These are phyloP conservation scores for Sebastes alutus DNA, from an alignment of 2,797 vertebrate genomes.

Conservation along the genomic window DNA sequence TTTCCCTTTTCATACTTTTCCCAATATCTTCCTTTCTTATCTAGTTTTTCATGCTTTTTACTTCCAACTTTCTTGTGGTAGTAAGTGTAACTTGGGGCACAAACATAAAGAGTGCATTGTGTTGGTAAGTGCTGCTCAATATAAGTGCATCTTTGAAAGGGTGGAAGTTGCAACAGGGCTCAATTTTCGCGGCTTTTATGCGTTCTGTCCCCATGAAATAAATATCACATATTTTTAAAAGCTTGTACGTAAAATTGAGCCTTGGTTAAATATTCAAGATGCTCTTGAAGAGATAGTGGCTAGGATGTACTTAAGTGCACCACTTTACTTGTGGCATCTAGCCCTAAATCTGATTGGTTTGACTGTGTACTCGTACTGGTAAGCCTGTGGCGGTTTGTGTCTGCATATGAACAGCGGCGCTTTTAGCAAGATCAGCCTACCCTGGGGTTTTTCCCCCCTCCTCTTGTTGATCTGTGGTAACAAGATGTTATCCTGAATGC, in stretches of 20 bases:
- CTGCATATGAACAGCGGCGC: slow-evolving; percentile 12
- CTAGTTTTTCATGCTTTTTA: slow-evolving; percentile 21
- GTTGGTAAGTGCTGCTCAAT: slow-evolving; percentile 67
- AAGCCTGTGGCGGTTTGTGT: slow-evolving; percentile 74
- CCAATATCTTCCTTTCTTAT: slow-evolving; percentile 16
- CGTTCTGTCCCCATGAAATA: slow-evolving; percentile 85
- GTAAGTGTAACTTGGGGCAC: slow-evolving; percentile 44
- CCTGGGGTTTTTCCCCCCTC: not conserved
- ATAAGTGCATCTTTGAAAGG: slow-evolving; percentile 63
- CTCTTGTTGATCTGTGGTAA: slow-evolving; percentile 47
- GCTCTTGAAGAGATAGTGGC: slow-evolving; percentile 67
- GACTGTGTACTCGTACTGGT: slow-evolving; percentile 50
- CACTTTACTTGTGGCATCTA: slow-evolving; percentile 72
- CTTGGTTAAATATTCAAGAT: slow-evolving; percentile 80
- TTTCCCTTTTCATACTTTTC: slow-evolving; percentile 14
- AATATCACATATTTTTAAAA: slow-evolving; percentile 84
- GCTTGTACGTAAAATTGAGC: slow-evolving; percentile 75
- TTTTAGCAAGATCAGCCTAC: slow-evolving; percentile 57
- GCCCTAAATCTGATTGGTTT: slow-evolving; percentile 70
- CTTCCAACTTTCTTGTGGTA: not conserved
- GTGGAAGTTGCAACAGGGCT: slow-evolving; percentile 63
- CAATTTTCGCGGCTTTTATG: slow-evolving; percentile 72
- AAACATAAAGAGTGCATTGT: slow-evolving; percentile 60
- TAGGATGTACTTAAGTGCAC: slow-evolving; percentile 67
- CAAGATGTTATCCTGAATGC: slow-evolving; percentile 39